phyloP scores from a whole-genome alignment of 2,113 vertebrate species.

The Ptilonorhynchus violaceus region DNA sequence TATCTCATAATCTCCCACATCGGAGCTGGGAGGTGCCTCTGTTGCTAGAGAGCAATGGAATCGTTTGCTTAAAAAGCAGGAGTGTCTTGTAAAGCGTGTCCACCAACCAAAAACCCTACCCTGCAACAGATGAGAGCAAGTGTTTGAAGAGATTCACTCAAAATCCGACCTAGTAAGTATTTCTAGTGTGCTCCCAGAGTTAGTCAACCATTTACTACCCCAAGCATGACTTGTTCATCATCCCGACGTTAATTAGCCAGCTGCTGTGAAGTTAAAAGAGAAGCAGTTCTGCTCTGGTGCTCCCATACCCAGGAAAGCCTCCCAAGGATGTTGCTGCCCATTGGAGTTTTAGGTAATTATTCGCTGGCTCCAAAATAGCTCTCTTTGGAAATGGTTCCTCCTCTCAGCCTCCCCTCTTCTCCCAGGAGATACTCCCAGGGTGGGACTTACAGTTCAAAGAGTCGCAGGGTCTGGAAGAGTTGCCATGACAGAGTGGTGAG shows the following conservation, averaged over 20 bases:
- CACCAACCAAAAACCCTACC: neutral
- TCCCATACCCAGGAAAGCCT: neutral
- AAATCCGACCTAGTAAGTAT: neutral
- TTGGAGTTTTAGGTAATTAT: slow-evolving; percentile 19
- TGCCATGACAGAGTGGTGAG: slow-evolving; percentile 95
- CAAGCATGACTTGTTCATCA: slow-evolving; percentile 46
- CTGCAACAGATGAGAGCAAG: neutral
- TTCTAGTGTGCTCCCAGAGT: neutral
- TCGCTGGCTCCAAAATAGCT: neutral
- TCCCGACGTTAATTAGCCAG: slow-evolving; percentile 9
- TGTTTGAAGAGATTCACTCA: neutral
- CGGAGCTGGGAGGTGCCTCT: neutral
- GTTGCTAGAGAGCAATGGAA: neutral
- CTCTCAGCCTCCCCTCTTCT: neutral
- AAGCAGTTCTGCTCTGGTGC: slow-evolving; percentile 29
- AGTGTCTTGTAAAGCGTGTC: neutral
- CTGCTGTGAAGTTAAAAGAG: slow-evolving; percentile 6
- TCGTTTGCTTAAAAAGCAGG: neutral
- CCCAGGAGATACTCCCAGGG: neutral
- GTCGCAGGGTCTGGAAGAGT: slow-evolving; percentile 94
- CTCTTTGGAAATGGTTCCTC: neutral
- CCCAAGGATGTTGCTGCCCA: slow-evolving; percentile 9
- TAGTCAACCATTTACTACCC: neutral
- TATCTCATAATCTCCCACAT: slow-evolving; percentile 30
- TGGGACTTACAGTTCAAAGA: slow-evolving; percentile 93